These are phyloP conservation scores for Sphaerophoria taeniata DNA, from an alignment of 2,888 invertebrate species.

Conservation along the genomic window DNA sequence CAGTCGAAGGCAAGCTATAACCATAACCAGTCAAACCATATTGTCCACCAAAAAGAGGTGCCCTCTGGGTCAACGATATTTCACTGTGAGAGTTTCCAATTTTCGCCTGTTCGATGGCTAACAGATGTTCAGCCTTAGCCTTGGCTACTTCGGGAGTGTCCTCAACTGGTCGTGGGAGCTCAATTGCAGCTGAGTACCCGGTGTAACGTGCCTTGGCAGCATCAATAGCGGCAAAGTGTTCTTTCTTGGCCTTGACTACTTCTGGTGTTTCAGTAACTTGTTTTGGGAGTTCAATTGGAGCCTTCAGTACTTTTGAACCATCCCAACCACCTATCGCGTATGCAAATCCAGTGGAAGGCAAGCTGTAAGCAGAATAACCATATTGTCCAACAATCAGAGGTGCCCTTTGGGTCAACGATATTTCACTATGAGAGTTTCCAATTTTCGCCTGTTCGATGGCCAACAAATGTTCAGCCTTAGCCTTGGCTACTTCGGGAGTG, in stretches of 20 bases:
- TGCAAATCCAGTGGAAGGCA: not conserved
- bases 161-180: not conserved
- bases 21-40: not conserved
- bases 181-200: not conserved
- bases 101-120: conserved; percentile 79
- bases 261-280: too few relatives aligned
- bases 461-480: conserved; percentile 77
- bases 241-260: too few relatives aligned
- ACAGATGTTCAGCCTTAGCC: conserved; percentile 70
- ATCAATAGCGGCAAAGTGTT: too few relatives aligned
- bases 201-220: too few relatives aligned
- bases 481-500: conserved; percentile 81
- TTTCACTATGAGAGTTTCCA: conserved; percentile 74
- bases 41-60: conserved; percentile 25
- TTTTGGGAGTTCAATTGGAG: not conserved
- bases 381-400: not conserved
- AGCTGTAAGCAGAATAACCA: not conserved
- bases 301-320: too few relatives aligned
- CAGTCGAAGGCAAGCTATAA: not conserved
- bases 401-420: conserved; percentile 15
- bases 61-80: conserved; percentile 11
- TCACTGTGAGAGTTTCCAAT: conserved; percentile 64
- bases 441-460: conserved; percentile 76
- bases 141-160: conserved; percentile 11
- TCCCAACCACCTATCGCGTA: not conserved